These are phyloP conservation scores for Chironomus tepperi DNA, from an alignment of 1,140 invertebrate genomes.

Conservation along the genomic window DNA sequence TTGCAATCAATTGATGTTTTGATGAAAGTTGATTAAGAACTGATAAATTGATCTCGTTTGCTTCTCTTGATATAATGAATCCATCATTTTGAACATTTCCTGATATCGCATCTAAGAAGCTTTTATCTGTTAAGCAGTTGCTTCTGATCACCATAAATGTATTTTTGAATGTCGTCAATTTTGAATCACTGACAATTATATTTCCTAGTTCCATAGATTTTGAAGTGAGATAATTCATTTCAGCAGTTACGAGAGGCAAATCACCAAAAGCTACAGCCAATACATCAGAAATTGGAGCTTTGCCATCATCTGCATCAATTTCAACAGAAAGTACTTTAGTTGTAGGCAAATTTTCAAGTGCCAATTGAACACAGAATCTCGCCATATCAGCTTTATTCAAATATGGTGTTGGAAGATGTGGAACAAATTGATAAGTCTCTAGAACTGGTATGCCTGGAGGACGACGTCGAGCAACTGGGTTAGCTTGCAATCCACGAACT, in stretches of 20 bases:
- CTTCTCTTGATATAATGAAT: slow-evolving; percentile 44
- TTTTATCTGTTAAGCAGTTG: slow-evolving; percentile 37
- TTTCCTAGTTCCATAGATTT: slow-evolving; percentile 44
- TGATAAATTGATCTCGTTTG: slow-evolving; percentile 28
- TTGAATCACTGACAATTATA: slow-evolving; percentile 52
- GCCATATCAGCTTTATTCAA: slow-evolving; percentile 35
- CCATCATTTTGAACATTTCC: slow-evolving; percentile 38
- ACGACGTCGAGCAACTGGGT: slow-evolving; percentile 60
- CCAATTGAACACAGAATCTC: slow-evolving; percentile 50
- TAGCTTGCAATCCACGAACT: slow-evolving; percentile 71
- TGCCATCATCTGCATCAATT: slow-evolving; percentile 39
- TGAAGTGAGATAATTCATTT: slow-evolving; percentile 43
- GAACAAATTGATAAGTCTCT: slow-evolving; percentile 68
- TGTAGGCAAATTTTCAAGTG: slow-evolving; percentile 63
- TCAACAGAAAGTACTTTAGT: slow-evolving; percentile 61
- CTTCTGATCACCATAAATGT: slow-evolving; percentile 47
- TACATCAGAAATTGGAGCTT: slow-evolving; percentile 42
- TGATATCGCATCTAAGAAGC: slow-evolving; percentile 33
- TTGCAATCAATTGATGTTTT: slow-evolving; percentile 33
- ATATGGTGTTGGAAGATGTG: slow-evolving; percentile 46
- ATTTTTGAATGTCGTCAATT: slow-evolving; percentile 47
- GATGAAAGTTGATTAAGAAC: slow-evolving; percentile 28
- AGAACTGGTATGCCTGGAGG: slow-evolving; percentile 55
- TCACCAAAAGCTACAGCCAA: slow-evolving; percentile 50
- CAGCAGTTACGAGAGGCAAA: slow-evolving; percentile 45